phyloP scores from a whole-genome alignment of 2,113 vertebrate genomes.

The Solea senegalensis region DNA sequence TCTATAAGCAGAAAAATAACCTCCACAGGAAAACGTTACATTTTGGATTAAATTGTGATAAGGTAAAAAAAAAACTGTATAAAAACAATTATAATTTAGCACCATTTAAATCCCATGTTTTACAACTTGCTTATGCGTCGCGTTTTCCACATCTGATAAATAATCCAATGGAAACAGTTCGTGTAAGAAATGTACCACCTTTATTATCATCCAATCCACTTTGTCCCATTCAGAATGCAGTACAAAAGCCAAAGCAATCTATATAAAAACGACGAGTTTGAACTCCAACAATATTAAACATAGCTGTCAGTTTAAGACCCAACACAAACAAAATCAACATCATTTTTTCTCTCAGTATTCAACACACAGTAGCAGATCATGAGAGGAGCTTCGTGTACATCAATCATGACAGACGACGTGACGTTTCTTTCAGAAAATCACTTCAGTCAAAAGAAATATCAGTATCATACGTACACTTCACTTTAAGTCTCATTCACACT shows the following conservation, averaged over 20 bases:
- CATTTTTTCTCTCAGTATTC: constrained; percentile 43
- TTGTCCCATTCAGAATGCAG: constrained; percentile 59
- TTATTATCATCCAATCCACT: constrained; percentile 79
- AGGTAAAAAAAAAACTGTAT: too few species aligned
- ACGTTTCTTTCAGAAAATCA: constrained; percentile 28
- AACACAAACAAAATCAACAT: constrained; percentile 17
- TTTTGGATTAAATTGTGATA: too few species aligned
- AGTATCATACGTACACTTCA: constrained; percentile 37
- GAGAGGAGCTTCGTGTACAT: constrained; percentile 35
- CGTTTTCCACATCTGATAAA: neutral
- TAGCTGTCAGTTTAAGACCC: constrained; percentile 54
- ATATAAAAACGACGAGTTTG: constrained; percentile 58
- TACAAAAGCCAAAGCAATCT: constrained; percentile 63
- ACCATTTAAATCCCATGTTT: too few species aligned
- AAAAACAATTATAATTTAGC: too few species aligned
- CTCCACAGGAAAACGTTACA: too few species aligned
- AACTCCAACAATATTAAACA: constrained; percentile 56
- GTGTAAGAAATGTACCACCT: constrained; percentile 77
- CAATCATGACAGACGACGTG: constrained; percentile 31
- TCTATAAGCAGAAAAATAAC: too few species aligned
- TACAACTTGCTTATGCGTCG: too few species aligned
- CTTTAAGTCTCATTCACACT: constrained; percentile 24
- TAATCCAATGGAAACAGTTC: neutral
- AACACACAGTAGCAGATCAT: constrained; percentile 57
- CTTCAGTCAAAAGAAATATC: constrained; percentile 44